Evolutionary conservation across 2,797 vertebrate species (phyloP).

Genomic region (Zalophus californianus): DNA sequence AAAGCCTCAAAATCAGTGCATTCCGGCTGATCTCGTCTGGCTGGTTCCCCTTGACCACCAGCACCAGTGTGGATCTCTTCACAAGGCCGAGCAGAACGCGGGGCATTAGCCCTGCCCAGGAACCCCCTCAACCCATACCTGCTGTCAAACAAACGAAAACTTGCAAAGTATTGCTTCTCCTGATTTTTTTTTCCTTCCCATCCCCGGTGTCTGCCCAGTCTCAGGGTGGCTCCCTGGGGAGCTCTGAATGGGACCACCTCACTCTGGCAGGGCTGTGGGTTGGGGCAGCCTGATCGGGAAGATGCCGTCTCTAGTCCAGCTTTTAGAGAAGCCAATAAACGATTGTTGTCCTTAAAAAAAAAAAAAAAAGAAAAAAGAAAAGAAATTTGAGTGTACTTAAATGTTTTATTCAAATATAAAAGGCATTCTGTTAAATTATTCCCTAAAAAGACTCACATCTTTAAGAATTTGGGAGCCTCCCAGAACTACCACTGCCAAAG

Average conservation of each 20-base stretch:
- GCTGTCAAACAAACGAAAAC: conserved; percentile 82
- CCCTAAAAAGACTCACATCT: background rate
- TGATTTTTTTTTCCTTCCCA: conserved; percentile 76
- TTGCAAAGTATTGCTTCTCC: conserved; percentile 81
- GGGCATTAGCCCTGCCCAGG: conserved; percentile 85
- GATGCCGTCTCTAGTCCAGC: background rate
- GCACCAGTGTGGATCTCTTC: conserved; percentile 83
- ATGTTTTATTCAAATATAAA: background rate
- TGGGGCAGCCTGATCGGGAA: background rate
- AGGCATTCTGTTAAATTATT: background rate
- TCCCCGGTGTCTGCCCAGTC: conserved; percentile 30
- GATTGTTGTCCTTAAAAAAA: background rate
- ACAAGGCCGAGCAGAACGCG: conserved; percentile 87
- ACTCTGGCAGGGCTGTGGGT: background rate
- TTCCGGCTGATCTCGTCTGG: conserved; percentile 91
- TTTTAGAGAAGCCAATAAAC: conserved; percentile 26
- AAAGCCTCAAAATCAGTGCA: conserved; percentile 94
- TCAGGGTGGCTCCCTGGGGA: background rate
- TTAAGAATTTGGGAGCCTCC: background rate
- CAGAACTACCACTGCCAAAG: background rate
- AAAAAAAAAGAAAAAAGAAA: too few relatives aligned
- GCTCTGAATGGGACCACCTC: background rate
- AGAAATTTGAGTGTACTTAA: too few relatives aligned
- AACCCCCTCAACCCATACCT: conserved; percentile 82
- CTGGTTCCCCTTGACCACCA: conserved; percentile 85